Conservation (phyloP, 2,888 invertebrate species). For the Artemia sinica region DNA sequence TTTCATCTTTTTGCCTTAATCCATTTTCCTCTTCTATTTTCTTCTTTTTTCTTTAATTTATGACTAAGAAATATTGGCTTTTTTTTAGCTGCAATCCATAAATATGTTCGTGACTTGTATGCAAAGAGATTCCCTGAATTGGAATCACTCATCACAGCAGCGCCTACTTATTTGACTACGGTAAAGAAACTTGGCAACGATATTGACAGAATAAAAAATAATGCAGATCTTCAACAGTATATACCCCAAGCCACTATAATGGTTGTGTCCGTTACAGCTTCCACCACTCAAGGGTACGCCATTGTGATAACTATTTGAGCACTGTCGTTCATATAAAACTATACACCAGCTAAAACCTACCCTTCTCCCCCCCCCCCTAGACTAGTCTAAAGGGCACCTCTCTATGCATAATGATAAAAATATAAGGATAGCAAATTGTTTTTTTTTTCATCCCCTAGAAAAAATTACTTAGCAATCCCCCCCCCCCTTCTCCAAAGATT, state of each 20-base stretch:
- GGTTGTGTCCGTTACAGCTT: slow-evolving; percentile 99
- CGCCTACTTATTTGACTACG: slow-evolving; percentile 78
- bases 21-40: too few species aligned
- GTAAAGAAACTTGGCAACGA: slow-evolving; percentile 91
- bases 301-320: neutral
- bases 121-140: slow-evolving; percentile 94
- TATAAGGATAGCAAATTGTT: too few species aligned
- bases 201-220: slow-evolving; percentile 82
- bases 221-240: slow-evolving; percentile 76
- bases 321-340: too few species aligned
- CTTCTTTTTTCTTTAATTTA: too few species aligned
- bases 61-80: neutral
- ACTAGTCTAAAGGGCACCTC: too few species aligned
- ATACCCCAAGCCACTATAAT: slow-evolving; percentile 96
- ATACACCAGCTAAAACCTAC: too few species aligned
- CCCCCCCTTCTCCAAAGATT: too few species aligned
- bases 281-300: slow-evolving; percentile 84
- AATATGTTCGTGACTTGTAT: slow-evolving; percentile 89
- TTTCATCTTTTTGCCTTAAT: too few species aligned
- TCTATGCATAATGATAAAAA: too few species aligned
- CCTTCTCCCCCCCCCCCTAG: too few species aligned
- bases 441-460: too few species aligned
- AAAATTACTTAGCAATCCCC: too few species aligned
- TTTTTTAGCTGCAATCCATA: slow-evolving; percentile 51
- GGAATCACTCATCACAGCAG: slow-evolving; percentile 82